Conservation (phyloP, 2,888 invertebrate genomes). For the Amiota minor region DNA sequence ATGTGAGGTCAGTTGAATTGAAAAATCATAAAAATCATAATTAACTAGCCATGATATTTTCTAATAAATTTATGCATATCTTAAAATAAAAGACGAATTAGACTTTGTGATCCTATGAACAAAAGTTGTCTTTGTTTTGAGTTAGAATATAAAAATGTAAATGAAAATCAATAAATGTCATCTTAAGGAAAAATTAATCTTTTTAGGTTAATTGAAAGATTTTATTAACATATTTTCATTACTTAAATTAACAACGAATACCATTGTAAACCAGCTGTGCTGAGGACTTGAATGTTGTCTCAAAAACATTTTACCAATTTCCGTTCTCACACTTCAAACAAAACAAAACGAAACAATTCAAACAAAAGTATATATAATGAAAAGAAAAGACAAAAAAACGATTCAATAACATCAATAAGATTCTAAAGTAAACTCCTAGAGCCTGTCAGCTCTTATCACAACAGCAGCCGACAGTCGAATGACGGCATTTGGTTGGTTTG, state of each 20-base stretch:
- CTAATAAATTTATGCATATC: constrained; percentile 52
- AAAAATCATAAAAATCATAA: constrained; percentile 30
- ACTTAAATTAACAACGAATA: no score
- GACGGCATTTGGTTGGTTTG: constrained; percentile 23
- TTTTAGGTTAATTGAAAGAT: no score
- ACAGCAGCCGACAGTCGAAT: constrained; percentile 20
- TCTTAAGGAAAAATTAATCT: no score
- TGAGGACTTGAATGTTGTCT: no score
- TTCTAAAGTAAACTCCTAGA: not conserved
- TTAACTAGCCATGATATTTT: constrained; percentile 36
- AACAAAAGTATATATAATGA: no score
- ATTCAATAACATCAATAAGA: constrained; percentile 52
- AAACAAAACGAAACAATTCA: constrained; percentile 31
- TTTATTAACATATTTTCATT: no score
- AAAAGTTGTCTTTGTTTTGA: no score
- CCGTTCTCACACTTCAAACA: constrained; percentile 51
- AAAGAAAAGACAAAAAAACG: constrained; percentile 48
- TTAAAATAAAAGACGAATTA: not conserved
- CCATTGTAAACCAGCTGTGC: no score
- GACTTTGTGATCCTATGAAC: no score
- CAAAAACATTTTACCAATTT: constrained; percentile 49
- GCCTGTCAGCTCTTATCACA: constrained; percentile 36
- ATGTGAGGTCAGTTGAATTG: constrained; percentile 17
- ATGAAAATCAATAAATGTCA: no score
- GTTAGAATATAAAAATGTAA: no score